Percentiles rank a stretch among this genome's conserved stretches.
These are phyloP conservation scores for Dolichomitus sp. DNA, from an alignment of 2,888 invertebrate genomes.

Conservation along the genomic window DNA sequence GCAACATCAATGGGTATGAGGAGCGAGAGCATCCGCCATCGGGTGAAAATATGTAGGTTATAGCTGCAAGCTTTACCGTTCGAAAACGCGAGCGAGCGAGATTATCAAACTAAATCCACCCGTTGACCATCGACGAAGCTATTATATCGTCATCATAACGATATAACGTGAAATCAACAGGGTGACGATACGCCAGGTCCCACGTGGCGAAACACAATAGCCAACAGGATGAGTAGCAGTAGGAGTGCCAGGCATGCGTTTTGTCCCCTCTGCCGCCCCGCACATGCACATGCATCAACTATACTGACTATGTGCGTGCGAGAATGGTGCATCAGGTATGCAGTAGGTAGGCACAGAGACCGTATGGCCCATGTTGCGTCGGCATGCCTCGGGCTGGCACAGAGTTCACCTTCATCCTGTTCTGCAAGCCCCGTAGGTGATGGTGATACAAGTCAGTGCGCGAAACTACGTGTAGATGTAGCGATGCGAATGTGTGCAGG, in stretches of 20 bases:
- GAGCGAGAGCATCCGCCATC: slow-evolving; percentile 40
- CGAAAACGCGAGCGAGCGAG: slow-evolving; percentile 67
- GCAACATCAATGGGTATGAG: slow-evolving; percentile 20
- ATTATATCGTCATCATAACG: slow-evolving; percentile 86
- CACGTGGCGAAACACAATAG: slow-evolving; percentile 83
- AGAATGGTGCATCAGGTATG: slow-evolving; percentile 7
- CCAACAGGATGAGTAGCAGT: slow-evolving; percentile 51
- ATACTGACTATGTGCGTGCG: slow-evolving; percentile 32
- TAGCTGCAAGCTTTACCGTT: slow-evolving; percentile 43
- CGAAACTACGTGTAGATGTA: slow-evolving; percentile 44
- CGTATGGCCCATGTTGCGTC: slow-evolving; percentile 13
- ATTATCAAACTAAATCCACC: slow-evolving; percentile 80
- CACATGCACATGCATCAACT: slow-evolving; percentile 32
- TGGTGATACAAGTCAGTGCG: slow-evolving; percentile 55
- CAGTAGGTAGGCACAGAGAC: not conserved
- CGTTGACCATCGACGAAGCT: slow-evolving; percentile 79
- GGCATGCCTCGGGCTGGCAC: slow-evolving; percentile 36
- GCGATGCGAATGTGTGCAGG: not conserved
- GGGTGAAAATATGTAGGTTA: slow-evolving; percentile 61
- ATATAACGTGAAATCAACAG: slow-evolving; percentile 85
- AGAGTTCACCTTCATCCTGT: slow-evolving; percentile 42
- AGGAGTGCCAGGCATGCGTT: slow-evolving; percentile 21
- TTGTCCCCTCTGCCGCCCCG: slow-evolving; percentile 60
- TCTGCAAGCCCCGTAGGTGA: slow-evolving; percentile 44
- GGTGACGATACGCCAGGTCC: slow-evolving; percentile 79